Evolutionary conservation across 2,113 vertebrate genomes (phyloP).

Genomic region (Brachyhypopomus occidentalis): DNA sequence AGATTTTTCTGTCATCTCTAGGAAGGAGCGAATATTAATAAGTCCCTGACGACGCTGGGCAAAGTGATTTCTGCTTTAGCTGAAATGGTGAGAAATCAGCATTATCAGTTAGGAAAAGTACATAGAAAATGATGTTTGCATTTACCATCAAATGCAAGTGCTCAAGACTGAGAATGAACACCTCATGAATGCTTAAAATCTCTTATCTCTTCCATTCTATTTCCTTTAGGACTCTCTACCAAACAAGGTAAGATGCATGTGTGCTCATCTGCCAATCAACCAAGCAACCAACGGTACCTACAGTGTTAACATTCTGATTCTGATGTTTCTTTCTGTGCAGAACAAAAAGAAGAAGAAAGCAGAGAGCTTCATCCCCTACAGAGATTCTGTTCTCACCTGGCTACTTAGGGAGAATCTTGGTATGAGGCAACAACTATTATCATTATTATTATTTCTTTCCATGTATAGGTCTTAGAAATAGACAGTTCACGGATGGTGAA

Average conservation of each 20-base stretch:
- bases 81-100: slow-evolving; percentile 81
- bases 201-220: slow-evolving; percentile 13
- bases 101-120: not conserved
- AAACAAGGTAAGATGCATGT: slow-evolving; percentile 83
- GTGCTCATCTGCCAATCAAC: not conserved
- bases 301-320: not conserved
- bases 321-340: slow-evolving; percentile 47
- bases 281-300: not conserved
- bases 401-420: slow-evolving; percentile 94
- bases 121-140: not conserved
- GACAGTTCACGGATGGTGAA: too few relatives aligned
- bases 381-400: slow-evolving; percentile 97
- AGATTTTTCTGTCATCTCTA: slow-evolving; percentile 52
- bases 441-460: not conserved
- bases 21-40: slow-evolving; percentile 99
- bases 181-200: not conserved
- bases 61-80: slow-evolving; percentile 97
- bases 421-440: slow-evolving; percentile 61
- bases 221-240: slow-evolving; percentile 85
- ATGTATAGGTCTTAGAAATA: not conserved
- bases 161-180: too few relatives aligned
- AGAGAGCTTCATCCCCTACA: slow-evolving; percentile 91
- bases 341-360: slow-evolving; percentile 99
- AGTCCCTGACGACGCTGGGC: slow-evolving; percentile 94
- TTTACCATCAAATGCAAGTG: too few relatives aligned